Evolutionary conservation across 2,888 invertebrate genomes (phyloP).

Genomic region (Lomographa bimaculata): DNA sequence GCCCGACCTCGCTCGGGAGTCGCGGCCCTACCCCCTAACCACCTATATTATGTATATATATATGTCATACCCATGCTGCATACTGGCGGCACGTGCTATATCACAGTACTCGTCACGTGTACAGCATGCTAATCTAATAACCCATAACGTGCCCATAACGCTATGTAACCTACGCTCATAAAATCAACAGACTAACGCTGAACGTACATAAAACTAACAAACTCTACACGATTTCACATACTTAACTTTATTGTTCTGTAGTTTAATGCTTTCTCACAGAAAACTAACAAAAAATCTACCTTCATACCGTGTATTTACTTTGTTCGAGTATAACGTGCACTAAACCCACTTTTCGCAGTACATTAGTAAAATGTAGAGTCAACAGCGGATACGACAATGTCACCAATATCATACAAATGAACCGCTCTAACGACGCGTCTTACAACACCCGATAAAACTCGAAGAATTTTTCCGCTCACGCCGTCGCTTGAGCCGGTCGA

Average conservation of each 20-base stretch:
- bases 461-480: slow-evolving; percentile 40
- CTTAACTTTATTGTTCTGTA: background rate
- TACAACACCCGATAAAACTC: slow-evolving; percentile 34
- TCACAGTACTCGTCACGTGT: slow-evolving; percentile 53
- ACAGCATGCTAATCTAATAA: slow-evolving; percentile 44
- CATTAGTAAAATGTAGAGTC: background rate
- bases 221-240: slow-evolving; percentile 1
- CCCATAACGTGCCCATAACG: slow-evolving; percentile 44
- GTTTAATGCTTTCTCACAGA: slow-evolving; percentile 5
- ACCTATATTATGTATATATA: too few species aligned
- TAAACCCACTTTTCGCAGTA: background rate
- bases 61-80: slow-evolving; percentile 34
- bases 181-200: slow-evolving; percentile 8
- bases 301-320: too few species aligned
- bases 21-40: slow-evolving; percentile 47
- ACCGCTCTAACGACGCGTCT: slow-evolving; percentile 13
- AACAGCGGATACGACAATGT: background rate
- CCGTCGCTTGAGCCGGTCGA: slow-evolving; percentile 40
- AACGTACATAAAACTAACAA: slow-evolving; percentile 14
- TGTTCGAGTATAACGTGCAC: slow-evolving; percentile 5
- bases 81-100: slow-evolving; percentile 51
- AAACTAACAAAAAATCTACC: slow-evolving; percentile 3
- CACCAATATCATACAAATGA: slow-evolving; percentile 7
- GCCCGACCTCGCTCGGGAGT: slow-evolving; percentile 46
- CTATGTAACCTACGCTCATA: slow-evolving; percentile 45